These are phyloP conservation scores for Odontesthes bonariensis DNA, from an alignment of 2,113 vertebrate genomes.

Conservation along the genomic window DNA sequence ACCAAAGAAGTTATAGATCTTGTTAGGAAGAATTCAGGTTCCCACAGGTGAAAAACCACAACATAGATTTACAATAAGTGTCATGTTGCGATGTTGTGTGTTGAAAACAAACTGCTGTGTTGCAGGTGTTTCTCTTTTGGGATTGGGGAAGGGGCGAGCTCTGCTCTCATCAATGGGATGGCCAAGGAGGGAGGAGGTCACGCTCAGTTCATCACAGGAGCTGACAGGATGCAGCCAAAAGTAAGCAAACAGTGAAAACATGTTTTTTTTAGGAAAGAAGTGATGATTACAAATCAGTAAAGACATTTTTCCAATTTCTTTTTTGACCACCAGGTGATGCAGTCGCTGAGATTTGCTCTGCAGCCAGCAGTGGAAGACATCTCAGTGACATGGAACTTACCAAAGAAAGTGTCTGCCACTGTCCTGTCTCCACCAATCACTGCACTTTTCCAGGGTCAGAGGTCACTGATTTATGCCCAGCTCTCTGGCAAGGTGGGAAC, in stretches of 20 bases:
- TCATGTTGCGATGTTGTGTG: neutral
- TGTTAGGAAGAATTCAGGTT: conserved; percentile 77
- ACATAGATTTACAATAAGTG: neutral
- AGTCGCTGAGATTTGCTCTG: conserved; percentile 77
- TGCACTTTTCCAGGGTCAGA: conserved; percentile 77
- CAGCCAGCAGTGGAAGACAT: conserved; percentile 75
- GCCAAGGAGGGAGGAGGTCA: conserved; percentile 82
- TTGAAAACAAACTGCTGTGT: neutral
- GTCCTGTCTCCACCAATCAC: conserved; percentile 73
- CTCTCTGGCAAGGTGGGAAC: conserved; percentile 73
- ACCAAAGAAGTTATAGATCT: conserved; percentile 82
- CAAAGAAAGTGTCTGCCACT: conserved; percentile 66
- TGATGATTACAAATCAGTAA: conserved; percentile 53
- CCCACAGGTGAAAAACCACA: conserved; percentile 81
- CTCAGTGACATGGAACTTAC: conserved; percentile 74
- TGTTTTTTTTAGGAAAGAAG: conserved; percentile 24
- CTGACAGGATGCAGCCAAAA: conserved; percentile 87
- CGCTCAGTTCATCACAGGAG: conserved; percentile 86
- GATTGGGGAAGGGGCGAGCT: conserved; percentile 27
- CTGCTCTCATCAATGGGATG: conserved; percentile 34
- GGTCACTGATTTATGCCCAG: conserved; percentile 78
- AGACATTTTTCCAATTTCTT: conserved; percentile 44
- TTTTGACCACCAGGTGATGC: conserved; percentile 63
- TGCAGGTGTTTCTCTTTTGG: conserved; percentile 86
- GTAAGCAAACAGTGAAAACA: conserved; percentile 63